Evolutionary conservation across 2,888 invertebrate genomes (phyloP).

Genomic region (Nomada flava): DNA sequence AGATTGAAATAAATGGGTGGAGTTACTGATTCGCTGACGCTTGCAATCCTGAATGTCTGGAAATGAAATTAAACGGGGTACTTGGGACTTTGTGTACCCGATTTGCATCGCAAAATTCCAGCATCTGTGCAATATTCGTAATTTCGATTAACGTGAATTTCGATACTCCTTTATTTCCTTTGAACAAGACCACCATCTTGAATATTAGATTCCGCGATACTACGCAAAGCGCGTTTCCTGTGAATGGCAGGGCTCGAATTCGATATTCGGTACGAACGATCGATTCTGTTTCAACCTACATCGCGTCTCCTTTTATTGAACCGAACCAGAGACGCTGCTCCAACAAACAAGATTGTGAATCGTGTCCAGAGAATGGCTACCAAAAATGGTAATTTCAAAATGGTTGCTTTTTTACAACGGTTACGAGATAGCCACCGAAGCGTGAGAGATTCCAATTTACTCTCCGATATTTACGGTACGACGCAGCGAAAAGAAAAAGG

Average conservation of each 20-base stretch:
- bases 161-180: background rate
- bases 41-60: background rate
- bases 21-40: background rate
- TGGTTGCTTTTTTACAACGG: background rate
- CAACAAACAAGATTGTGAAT: background rate
- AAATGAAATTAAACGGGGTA: background rate
- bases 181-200: background rate
- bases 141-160: background rate
- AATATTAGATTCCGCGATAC: background rate
- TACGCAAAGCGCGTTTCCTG: too few species aligned
- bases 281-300: background rate
- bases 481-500: background rate
- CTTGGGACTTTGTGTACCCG: background rate
- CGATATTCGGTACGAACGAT: background rate
- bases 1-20: too few species aligned
- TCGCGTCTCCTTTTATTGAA: background rate
- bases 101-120: background rate
- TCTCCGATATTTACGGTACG: slow-evolving; percentile 1
- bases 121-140: background rate
- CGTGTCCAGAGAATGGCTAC: background rate
- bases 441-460: background rate
- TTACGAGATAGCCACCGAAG: slow-evolving; percentile 1
- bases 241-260: slow-evolving; percentile 12
- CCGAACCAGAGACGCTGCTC: background rate
- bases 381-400: background rate